Evolutionary conservation across 30 jellyfish, hydroid and myxozoan genomes (phyloP), one percentile per base, ranked within the genome.

Genomic region (Cassiopea xamachana): DNA sequence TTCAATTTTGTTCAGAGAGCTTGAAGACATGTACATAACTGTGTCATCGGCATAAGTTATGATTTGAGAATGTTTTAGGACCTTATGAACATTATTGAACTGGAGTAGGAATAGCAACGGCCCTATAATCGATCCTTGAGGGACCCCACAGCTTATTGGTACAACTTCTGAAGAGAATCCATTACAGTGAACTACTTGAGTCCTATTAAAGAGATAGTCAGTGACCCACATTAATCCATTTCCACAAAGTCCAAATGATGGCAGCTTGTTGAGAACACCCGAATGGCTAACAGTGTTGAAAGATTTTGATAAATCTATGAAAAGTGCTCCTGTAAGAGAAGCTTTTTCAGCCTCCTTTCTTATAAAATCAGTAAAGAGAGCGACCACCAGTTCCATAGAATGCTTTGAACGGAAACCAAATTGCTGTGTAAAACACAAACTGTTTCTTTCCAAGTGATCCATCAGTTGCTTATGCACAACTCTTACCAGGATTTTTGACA

Each of bases 261-360:
- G 87, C 88, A 89, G 81, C 83, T 72, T 81, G 83, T 71, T 18
- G 43, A 80, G 91, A 79, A 89, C 87, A 85, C 87, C 60, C 48
- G 94, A 77, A 74, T 89, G 96, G 61, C 96, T 80, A 78, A 89
- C 96, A 46, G 96, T 89, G 87, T 89, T 91, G 60, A 89, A 89
- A 58, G 96, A 91, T 77, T 87, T 87, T 87, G 94, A 87, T 81
- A 87, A 49, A 77, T 87, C 94, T 62, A 87, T 46, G 86, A 88
- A 88, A 75, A 79, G 77, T 72, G 86, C 95, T 81, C 90, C 95
- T 75, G 90, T 78, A 17, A 78, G 83, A 81, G 86, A 78, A 80
- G 87, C 95, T 78, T 88, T 88, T 86, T 79, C 91, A 78, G 91
- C 87, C 72, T 79, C 90, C 87, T 79, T 79, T 79, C 95, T 75